Evolutionary conservation across 2,113 vertebrate species (phyloP).

Genomic region (Apteryx owenii): DNA sequence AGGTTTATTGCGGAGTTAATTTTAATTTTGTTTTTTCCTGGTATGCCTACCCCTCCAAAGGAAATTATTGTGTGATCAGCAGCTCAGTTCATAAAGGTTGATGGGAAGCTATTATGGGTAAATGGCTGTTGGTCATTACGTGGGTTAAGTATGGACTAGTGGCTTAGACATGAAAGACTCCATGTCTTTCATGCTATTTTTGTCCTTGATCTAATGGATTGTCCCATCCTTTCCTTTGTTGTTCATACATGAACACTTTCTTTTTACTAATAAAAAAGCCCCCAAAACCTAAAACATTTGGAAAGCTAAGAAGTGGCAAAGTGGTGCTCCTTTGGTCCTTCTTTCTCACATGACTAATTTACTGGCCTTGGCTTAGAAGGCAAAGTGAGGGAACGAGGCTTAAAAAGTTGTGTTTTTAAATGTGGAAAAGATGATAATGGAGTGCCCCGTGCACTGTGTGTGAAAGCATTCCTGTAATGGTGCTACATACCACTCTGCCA

Average conservation of each 20-base stretch:
- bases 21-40: not conserved
- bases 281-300: not conserved
- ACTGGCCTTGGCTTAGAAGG: not conserved
- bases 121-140: not conserved
- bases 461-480: conserved; percentile 38
- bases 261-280: not conserved
- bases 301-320: not conserved
- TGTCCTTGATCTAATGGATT: not conserved
- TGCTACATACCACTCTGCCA: conserved; percentile 32
- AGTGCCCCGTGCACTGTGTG: not conserved
- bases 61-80: not conserved
- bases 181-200: not conserved
- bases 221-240: not conserved
- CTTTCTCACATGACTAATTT: not conserved
- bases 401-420: conserved; percentile 10
- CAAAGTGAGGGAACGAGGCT: not conserved
- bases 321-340: not conserved
- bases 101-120: not conserved
- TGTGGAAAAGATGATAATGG: not conserved
- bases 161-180: not conserved
- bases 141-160: not conserved
- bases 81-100: not conserved
- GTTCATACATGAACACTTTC: not conserved
- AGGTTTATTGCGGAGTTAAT: not conserved
- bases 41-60: not conserved